Evolutionary conservation across 1,140 invertebrate species (phyloP), one percentile per base, ranked within the genome.

Genomic region (Drosophila setifemur): DNA sequence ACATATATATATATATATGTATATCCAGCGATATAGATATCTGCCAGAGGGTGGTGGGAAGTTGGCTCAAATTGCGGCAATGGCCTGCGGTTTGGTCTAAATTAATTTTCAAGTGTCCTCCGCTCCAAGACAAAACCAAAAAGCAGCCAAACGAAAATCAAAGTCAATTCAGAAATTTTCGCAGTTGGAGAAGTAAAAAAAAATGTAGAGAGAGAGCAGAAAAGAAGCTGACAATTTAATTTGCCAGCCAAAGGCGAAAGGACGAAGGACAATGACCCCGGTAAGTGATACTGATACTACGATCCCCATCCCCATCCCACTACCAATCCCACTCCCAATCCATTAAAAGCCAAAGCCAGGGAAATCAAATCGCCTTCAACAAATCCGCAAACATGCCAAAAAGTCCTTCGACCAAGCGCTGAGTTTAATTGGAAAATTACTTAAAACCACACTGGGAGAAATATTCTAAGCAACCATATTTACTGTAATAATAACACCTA

Each of bases 51-150:
- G 35, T 29, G 31, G 29, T 47, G 25, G 5, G 37, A 12, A 48
- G 48, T 25, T 63, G 25, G 28, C 66, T 35, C 40, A 9, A 60
- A 42, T 60, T 48, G 52, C 48, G 64, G 43, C 57, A 18, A 81
- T 64, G 57, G 78, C 78, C 78, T 68, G 78, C 61, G 78, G 77
- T 82, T 77, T 64, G 28, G 31, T 83, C 52, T 26, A 82, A 77
- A 82, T 77, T 64, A 82, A 82, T 82, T 83, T 82, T 82, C 61
- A 82, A 82, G 78, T 78, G 73, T 63, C 73, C 53, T 29, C 23
- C 18, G 31, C 29, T 21, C 3, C 16, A 50, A 63, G 52, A 48
- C 52, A 54, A 67, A 57, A 54, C 26, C 42, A 48, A 47, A 54
- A 67, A 57, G 50, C 26, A 35, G 16, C 21, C 14, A 54, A n/a